A percentile compares a stretch with the other conserved stretches of the same genome.
Conservation (phyloP, 2,888 invertebrate species). For the Rotaria sp. region DNA sequence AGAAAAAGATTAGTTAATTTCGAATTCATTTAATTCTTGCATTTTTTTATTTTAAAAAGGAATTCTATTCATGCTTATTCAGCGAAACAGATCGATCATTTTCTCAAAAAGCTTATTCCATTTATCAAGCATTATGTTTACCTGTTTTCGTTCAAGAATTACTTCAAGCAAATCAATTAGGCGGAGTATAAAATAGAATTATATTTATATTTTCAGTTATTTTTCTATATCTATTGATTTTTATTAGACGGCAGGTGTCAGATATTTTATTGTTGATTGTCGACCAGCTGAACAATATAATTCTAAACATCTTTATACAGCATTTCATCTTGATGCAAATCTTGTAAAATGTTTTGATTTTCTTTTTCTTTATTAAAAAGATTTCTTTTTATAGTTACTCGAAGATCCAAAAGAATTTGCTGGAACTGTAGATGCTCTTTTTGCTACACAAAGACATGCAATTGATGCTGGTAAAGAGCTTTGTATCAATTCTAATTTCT, state of each 20-base stretch:
- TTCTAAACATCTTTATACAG: constrained; percentile 87
- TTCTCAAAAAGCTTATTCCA: constrained; percentile 56
- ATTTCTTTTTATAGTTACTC: constrained; percentile 66
- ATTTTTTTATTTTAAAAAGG: constrained; percentile 20
- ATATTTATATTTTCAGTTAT: neutral
- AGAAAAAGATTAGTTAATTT: too few relatives aligned
- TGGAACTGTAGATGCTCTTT: constrained; percentile 84
- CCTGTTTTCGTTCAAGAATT: constrained; percentile 90
- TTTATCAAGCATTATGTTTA: constrained; percentile 78
- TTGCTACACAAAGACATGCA: constrained; percentile 65
- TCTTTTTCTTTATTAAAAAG: neutral
- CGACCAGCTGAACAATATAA: constrained; percentile 92
- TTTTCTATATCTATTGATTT: neutral
- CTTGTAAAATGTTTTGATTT: constrained; percentile 59
- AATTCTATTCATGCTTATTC: constrained; percentile 29
- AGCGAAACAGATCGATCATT: constrained; percentile 22
- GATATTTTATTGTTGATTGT: constrained; percentile 93
- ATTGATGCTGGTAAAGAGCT: constrained; percentile 46
- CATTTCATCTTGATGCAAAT: constrained; percentile 93
- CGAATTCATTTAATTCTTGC: too few relatives aligned
- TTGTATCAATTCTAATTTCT: too few relatives aligned
- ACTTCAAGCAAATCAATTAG: constrained; percentile 61
- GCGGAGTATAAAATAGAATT: constrained; percentile 42
- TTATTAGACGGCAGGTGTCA: constrained; percentile 34
- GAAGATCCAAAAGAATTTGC: constrained; percentile 89